Evolutionary conservation across 2,888 invertebrate species (phyloP).

Genomic region (Patella caerulea): DNA sequence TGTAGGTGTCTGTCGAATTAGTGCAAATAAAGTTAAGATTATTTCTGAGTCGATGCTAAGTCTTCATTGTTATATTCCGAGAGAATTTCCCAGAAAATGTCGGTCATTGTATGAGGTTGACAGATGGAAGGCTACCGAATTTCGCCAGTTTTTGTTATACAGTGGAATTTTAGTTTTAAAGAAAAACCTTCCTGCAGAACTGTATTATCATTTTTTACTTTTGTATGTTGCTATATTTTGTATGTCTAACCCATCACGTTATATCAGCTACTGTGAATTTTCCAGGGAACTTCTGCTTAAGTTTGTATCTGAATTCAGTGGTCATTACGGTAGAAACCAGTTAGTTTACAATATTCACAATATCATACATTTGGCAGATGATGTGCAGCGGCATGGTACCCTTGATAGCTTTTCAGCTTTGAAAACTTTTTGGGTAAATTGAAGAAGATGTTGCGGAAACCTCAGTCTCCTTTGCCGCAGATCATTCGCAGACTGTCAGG

Average conservation of each 20-base stretch:
- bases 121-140: conserved; percentile 58
- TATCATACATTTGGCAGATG: conserved; percentile 13
- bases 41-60: conserved; percentile 36
- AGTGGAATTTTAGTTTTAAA: conserved; percentile 46
- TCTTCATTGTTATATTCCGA: conserved; percentile 33
- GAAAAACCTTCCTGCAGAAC: conserved; percentile 25
- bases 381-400: conserved; percentile 11
- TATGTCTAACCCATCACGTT: conserved; percentile 29
- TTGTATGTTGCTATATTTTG: conserved; percentile 44
- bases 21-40: neutral
- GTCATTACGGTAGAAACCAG: conserved; percentile 31
- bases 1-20: conserved; percentile 1
- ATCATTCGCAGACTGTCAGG: neutral
- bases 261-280: conserved; percentile 28
- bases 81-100: conserved; percentile 48
- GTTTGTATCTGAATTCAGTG: conserved; percentile 36
- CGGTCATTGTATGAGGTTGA: conserved; percentile 42
- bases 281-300: conserved; percentile 30
- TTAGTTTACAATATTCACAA: conserved; percentile 19
- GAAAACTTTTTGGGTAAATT: neutral
- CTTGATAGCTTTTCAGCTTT: neutral
- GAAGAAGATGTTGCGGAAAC: neutral
- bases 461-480: neutral
- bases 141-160: conserved; percentile 53
- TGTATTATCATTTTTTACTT: conserved; percentile 46